phyloP scores from a whole-genome alignment of 2,113 vertebrate genomes.

The Halichoerus grypus region DNA sequence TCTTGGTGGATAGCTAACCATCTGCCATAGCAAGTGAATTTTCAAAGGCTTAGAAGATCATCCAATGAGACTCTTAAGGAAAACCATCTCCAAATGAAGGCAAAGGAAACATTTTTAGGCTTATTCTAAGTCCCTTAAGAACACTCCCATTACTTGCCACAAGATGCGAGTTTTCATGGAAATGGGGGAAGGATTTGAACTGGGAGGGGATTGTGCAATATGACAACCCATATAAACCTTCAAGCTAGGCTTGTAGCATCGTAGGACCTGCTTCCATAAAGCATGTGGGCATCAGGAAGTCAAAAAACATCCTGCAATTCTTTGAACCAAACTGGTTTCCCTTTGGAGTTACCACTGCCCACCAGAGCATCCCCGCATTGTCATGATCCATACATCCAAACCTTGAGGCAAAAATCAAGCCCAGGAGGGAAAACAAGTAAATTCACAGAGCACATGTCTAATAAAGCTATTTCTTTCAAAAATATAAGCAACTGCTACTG shows the following conservation, averaged over 20 bases:
- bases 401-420: not conserved
- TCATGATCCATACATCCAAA: not conserved
- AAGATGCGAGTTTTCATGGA: not conserved
- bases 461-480: slow-evolving; percentile 51
- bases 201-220: not conserved
- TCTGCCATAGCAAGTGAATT: not conserved
- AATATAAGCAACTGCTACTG: slow-evolving; percentile 37
- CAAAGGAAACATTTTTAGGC: not conserved
- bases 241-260: not conserved
- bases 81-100: slow-evolving; percentile 4
- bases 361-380: not conserved
- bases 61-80: not conserved
- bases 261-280: not conserved
- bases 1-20: not conserved
- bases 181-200: not conserved
- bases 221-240: not conserved
- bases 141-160: not conserved
- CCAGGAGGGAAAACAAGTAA: not conserved
- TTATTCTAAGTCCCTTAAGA: slow-evolving; percentile 35
- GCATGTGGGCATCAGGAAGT: not conserved
- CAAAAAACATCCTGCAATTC: not conserved
- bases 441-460: not conserved
- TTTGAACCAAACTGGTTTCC: not conserved
- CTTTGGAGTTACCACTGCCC: not conserved
- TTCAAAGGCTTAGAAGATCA: not conserved